Percentiles rank a stretch among this genome's conserved stretches.
These are phyloP conservation scores for Mastomys coucha DNA, from an alignment of 2,113 vertebrate species.

Conservation along the genomic window DNA sequence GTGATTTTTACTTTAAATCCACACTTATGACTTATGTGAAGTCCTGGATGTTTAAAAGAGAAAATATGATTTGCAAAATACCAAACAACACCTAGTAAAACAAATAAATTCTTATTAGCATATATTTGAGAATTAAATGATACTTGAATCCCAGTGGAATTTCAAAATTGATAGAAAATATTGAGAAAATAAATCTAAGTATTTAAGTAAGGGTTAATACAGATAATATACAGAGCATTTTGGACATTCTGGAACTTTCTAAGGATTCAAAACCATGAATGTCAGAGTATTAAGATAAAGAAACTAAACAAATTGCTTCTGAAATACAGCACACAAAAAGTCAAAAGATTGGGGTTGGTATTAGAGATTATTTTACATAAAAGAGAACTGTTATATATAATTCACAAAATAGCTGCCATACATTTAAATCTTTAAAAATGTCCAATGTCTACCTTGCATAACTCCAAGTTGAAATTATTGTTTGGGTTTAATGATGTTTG, in stretches of 20 bases:
- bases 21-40: background rate
- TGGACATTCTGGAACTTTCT: slow-evolving; percentile 36
- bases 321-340: slow-evolving; percentile 45
- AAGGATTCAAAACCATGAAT: slow-evolving; percentile 55
- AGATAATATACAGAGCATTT: background rate
- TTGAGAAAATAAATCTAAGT: slow-evolving; percentile 21
- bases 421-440: slow-evolving; percentile 46
- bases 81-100: slow-evolving; percentile 2
- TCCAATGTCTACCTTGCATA: slow-evolving; percentile 7
- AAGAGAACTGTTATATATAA: background rate
- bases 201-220: slow-evolving; percentile 27
- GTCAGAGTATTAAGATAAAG: background rate
- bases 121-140: slow-evolving; percentile 29
- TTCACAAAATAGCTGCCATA: background rate
- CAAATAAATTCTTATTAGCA: background rate
- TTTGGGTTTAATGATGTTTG: background rate
- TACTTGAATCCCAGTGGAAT: background rate
- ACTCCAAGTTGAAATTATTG: slow-evolving; percentile 34
- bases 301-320: slow-evolving; percentile 1
- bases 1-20: slow-evolving; percentile 5
- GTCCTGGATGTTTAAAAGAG: background rate
- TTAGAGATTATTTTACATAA: background rate
- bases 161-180: background rate
- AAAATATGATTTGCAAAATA: background rate
- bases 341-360: background rate